A percentile compares a stretch with the other conserved stretches of the same genome.
Conservation (phyloP, 2,113 vertebrate genomes). For the Astatotilapia flaviijosephi region DNA sequence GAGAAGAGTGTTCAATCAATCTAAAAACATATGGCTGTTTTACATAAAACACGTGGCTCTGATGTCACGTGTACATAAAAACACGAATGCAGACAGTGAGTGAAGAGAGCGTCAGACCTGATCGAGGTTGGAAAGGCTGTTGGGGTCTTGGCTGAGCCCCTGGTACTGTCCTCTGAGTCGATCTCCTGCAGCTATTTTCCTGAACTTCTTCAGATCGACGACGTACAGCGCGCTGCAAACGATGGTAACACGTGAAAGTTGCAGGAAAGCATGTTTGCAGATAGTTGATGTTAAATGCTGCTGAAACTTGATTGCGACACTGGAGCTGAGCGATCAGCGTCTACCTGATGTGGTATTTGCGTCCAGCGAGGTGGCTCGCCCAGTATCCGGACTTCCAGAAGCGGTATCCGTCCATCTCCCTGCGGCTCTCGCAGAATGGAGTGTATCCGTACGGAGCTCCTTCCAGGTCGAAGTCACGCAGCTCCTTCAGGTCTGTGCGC, state of each 20-base stretch:
- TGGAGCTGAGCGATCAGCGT: not conserved
- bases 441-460: slow-evolving; percentile 97
- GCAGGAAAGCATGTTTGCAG: not conserved
- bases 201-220: slow-evolving; percentile 96
- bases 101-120: slow-evolving; percentile 73
- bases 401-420: slow-evolving; percentile 96
- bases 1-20: not conserved
- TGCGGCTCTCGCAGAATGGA: slow-evolving; percentile 93
- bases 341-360: slow-evolving; percentile 98
- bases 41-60: not conserved
- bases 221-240: slow-evolving; percentile 86
- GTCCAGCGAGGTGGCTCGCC: slow-evolving; percentile 93
- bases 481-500: slow-evolving; percentile 90
- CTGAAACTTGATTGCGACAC: not conserved
- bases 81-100: not conserved
- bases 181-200: slow-evolving; percentile 97
- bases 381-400: slow-evolving; percentile 99
- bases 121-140: slow-evolving; percentile 97
- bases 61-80: not conserved
- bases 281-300: not conserved
- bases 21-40: not conserved
- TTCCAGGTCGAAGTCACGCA: slow-evolving; percentile 90
- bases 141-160: slow-evolving; percentile 96
- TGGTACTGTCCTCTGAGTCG: slow-evolving; percentile 94
- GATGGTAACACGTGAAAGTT: not conserved